Evolutionary conservation across 2,113 vertebrate genomes (phyloP).

Genomic region (Aptenodytes patagonicus): DNA sequence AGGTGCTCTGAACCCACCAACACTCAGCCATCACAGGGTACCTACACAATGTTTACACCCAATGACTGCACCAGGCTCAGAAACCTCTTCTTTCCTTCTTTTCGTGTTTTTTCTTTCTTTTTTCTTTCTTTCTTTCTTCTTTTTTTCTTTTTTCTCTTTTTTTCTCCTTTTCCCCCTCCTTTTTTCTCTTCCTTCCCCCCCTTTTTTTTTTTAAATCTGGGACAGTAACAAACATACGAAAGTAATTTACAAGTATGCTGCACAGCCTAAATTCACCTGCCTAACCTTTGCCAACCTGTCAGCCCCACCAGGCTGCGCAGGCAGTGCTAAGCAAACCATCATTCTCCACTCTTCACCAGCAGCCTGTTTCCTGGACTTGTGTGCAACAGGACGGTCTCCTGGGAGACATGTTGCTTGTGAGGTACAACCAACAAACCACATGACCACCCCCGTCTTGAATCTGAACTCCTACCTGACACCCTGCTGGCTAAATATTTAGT

Average conservation of each 20-base stretch:
- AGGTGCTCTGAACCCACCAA: background rate
- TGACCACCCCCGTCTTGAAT: background rate
- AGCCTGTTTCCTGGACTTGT: background rate
- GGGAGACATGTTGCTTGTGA: background rate
- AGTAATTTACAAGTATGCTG: background rate
- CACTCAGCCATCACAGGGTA: background rate
- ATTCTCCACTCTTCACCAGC: background rate
- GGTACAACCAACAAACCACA: background rate
- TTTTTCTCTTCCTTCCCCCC: background rate
- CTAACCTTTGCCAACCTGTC: background rate
- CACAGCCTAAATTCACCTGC: background rate
- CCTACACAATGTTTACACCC: background rate
- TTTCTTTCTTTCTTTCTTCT: too few relatives aligned
- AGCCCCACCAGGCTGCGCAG: background rate
- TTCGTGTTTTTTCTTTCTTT: background rate
- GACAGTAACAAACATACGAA: background rate
- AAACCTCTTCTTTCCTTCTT: background rate
- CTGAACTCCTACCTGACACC: background rate
- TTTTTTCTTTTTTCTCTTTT: background rate
- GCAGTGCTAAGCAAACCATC: background rate
- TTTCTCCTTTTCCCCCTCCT: background rate
- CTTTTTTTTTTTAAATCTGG: background rate
- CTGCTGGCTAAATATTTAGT: background rate
- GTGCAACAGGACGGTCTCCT: background rate
- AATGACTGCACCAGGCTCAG: background rate